Evolutionary conservation across 1,140 invertebrate species (phyloP), one percentile per base, ranked within the genome.

Genomic region (Drosophila carrolli): DNA sequence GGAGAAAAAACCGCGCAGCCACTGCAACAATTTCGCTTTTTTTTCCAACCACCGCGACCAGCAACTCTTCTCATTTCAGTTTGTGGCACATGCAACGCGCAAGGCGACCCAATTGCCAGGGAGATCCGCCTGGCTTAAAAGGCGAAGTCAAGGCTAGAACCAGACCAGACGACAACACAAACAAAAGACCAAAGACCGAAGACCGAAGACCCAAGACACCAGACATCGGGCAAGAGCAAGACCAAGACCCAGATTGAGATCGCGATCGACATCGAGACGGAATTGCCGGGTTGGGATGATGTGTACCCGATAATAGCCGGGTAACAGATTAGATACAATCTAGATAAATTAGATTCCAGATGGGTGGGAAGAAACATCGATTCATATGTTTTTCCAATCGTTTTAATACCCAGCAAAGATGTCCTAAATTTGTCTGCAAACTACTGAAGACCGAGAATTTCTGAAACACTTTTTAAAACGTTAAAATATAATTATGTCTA

Each of bases 21-120:
- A 16, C 16, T 78, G 78, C 80, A 88, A 89, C 84, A 88, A 83
- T 88, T 88, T 88, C 83, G 85, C 83, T 88, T 88, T 86, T 85
- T 74, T 81, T 81, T 41, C 37, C 47, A 23, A 14, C 23, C 66
- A 41, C 2, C 23, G 23, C 23, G 23, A 9, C 55, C 11, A 57
- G 48, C 48, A 4, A 47, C 47, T 72, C 40, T 58, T 66, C 7
- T 32, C 29, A 32, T 32, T 32, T 32, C 29, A 32, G 29, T 32
- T 27, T 60, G 44, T 60, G 63, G 46, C 57, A 62, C 57, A 62
- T 67, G 63, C 53, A 48, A 16, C 68, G 38, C 4, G 35, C 53
- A 37, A 40, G 47, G 60, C 73, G 83, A 83, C 80, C 83, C 83
- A 88, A 89, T 88, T 88, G 79, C 48, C 60, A 27, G 32, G 53